Conservation (phyloP, 2,113 vertebrate genomes). For the Antigone vipio region DNA sequence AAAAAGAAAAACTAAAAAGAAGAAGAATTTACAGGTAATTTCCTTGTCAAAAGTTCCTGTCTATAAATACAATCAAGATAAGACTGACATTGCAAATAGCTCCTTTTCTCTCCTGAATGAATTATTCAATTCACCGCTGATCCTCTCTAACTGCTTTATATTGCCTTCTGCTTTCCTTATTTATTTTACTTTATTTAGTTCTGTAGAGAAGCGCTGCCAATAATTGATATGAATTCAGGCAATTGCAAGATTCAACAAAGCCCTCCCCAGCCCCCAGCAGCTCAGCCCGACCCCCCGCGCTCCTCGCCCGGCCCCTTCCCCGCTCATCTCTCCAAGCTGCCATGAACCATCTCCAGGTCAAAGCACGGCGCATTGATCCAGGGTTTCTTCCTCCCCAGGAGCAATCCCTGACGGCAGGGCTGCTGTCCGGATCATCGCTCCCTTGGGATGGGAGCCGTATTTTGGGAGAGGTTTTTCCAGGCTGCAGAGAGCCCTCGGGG, state of each 20-base stretch:
- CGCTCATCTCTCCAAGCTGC: not conserved
- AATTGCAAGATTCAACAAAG: constrained; percentile 12
- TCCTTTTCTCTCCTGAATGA: constrained; percentile 60
- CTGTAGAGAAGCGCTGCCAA: not conserved
- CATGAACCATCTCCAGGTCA: not conserved
- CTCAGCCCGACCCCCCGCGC: not conserved
- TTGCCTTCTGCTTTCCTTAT: constrained; percentile 50
- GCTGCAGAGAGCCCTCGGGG: not conserved
- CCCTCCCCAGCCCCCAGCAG: not conserved
- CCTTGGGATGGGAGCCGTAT: not conserved
- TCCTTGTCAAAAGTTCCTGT: constrained; percentile 69
- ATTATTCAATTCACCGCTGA: constrained; percentile 70
- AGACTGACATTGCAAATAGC: constrained; percentile 65
- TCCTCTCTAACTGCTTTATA: constrained; percentile 58
- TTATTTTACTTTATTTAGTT: constrained; percentile 59
- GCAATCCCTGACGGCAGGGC: not conserved
- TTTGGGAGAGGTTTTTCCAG: not conserved
- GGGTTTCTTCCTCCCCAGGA: not conserved
- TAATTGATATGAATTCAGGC: constrained; percentile 28
- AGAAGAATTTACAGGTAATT: constrained; percentile 65
- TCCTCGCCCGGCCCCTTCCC: not conserved
- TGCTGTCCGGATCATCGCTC: not conserved
- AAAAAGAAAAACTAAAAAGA: not conserved
- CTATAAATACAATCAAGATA: constrained; percentile 66
- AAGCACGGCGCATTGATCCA: not conserved